phyloP scores from a whole-genome alignment of 1,140 invertebrate genomes.

The Drosophila sulfurigaster region DNA sequence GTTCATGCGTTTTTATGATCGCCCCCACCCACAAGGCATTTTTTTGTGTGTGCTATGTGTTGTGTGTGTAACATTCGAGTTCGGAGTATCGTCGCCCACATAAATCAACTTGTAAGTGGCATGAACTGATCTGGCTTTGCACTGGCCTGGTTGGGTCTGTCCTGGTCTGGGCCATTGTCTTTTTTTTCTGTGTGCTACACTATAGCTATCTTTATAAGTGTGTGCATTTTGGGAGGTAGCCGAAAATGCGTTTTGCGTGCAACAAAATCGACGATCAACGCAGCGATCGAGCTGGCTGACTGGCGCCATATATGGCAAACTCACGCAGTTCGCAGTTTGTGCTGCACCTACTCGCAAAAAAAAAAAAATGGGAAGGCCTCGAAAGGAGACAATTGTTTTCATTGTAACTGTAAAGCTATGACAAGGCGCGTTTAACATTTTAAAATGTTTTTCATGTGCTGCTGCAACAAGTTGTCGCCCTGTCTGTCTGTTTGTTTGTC shows the following conservation, averaged over 20 bases:
- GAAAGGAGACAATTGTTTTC: slow-evolving; percentile 73
- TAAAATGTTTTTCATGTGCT: slow-evolving; percentile 77
- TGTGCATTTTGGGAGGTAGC: slow-evolving; percentile 51
- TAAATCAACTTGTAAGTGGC: slow-evolving; percentile 72
- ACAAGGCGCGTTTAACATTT: slow-evolving; percentile 76
- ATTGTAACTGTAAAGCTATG: slow-evolving; percentile 69
- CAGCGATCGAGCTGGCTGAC: slow-evolving; percentile 43
- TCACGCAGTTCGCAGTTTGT: slow-evolving; percentile 43
- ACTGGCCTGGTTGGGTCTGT: slow-evolving; percentile 14
- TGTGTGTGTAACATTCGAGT: slow-evolving; percentile 14
- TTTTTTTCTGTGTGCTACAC: slow-evolving; percentile 12
- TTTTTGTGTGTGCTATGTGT: slow-evolving; percentile 2
- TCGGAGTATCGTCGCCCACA: slow-evolving; percentile 63
- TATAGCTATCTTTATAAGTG: no score
- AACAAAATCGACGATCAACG: slow-evolving; percentile 26
- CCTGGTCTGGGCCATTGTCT: slow-evolving; percentile 54
- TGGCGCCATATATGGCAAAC: slow-evolving; percentile 75
- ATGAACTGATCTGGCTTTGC: slow-evolving; percentile 31
- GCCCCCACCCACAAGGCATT: slow-evolving; percentile 40
- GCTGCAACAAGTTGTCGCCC: slow-evolving; percentile 44
- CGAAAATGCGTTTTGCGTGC: slow-evolving; percentile 80
- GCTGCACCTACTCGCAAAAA: slow-evolving; percentile 67
- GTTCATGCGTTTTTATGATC: slow-evolving; percentile 59
- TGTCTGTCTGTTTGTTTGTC: slow-evolving; percentile 37
- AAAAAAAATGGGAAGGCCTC: slow-evolving; percentile 5